Percentiles rank a stretch among this genome's conserved stretches.
Evolutionary conservation across 2,888 invertebrate genomes (phyloP).

Genomic region (Ophion ventricosus): DNA sequence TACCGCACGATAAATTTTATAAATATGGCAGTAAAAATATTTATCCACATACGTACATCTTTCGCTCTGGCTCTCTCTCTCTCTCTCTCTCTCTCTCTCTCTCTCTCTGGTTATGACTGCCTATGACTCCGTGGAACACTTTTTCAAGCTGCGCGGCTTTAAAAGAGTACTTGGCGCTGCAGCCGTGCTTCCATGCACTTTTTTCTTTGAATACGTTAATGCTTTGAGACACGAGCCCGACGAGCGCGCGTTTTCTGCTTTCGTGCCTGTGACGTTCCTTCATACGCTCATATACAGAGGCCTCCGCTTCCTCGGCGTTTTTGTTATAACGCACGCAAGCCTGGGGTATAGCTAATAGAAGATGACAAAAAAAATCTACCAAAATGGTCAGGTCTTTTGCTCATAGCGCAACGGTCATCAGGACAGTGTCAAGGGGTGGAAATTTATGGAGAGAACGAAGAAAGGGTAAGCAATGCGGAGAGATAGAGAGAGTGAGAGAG

Average conservation of each 20-base stretch:
- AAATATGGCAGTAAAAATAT: not conserved
- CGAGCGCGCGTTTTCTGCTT: constrained; percentile 46
- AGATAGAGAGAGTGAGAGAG: not conserved
- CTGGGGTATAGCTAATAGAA: constrained; percentile 60
- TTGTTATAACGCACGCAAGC: constrained; percentile 17
- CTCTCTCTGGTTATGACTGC: not conserved
- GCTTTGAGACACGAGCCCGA: constrained; percentile 60
- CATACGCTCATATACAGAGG: constrained; percentile 21
- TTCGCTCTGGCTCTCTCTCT: constrained; percentile 3
- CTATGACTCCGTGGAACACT: constrained; percentile 21
- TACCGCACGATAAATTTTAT: not conserved
- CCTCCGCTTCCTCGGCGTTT: constrained; percentile 18
- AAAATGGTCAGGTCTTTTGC: constrained; percentile 37
- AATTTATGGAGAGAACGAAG: constrained; percentile 19
- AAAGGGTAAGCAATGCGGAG: not conserved
- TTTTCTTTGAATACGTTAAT: constrained; percentile 64
- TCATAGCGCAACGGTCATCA: constrained; percentile 56
- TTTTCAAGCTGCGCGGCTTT: constrained; percentile 43
- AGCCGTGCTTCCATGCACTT: constrained; percentile 31
- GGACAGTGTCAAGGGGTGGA: constrained; percentile 50
- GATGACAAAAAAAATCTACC: not conserved
- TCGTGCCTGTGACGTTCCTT: constrained; percentile 13
- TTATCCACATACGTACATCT: not conserved
- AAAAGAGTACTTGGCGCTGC: constrained; percentile 55
- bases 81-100: not conserved